These are phyloP conservation scores for Pygmarrhopalites habei DNA, from an alignment of 1,140 invertebrate species.

Conservation along the genomic window DNA sequence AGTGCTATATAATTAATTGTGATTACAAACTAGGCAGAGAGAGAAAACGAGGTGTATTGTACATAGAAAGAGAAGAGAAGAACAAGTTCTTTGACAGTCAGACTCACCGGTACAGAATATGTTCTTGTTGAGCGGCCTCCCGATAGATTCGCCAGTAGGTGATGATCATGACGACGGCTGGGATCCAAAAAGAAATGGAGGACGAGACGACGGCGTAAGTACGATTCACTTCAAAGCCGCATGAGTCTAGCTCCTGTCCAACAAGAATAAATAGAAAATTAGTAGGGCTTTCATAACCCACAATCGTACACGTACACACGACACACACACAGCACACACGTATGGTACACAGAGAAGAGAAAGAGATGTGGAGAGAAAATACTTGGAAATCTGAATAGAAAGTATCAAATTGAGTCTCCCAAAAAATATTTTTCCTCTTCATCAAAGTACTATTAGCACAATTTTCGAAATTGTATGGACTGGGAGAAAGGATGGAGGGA, in stretches of 20 bases:
- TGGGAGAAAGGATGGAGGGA: not conserved
- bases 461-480: too few species aligned
- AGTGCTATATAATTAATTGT: too few species aligned
- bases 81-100: too few species aligned
- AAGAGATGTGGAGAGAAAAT: not conserved
- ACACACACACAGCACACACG: too few species aligned
- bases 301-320: too few species aligned
- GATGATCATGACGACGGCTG: slow-evolving; percentile 86
- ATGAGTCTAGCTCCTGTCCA: slow-evolving; percentile 63
- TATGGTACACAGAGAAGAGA: slow-evolving; percentile 30
- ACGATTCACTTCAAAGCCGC: slow-evolving; percentile 81
- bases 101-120: slow-evolving; percentile 63
- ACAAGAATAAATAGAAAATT: slow-evolving; percentile 41
- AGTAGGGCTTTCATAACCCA: not conserved
- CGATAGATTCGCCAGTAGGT: slow-evolving; percentile 89
- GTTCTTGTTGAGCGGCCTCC: slow-evolving; percentile 84
- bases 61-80: slow-evolving; percentile 22
- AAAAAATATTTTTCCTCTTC: too few species aligned
- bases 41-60: too few species aligned
- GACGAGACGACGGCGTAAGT: slow-evolving; percentile 84
- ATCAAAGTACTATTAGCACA: too few species aligned
- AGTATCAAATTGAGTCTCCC: too few species aligned
- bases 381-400: too few species aligned
- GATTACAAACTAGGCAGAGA: too few species aligned
- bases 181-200: slow-evolving; percentile 90